These are phyloP conservation scores for Leptopilina clavipes DNA, from an alignment of 1,140 invertebrate genomes.

Conservation along the genomic window DNA sequence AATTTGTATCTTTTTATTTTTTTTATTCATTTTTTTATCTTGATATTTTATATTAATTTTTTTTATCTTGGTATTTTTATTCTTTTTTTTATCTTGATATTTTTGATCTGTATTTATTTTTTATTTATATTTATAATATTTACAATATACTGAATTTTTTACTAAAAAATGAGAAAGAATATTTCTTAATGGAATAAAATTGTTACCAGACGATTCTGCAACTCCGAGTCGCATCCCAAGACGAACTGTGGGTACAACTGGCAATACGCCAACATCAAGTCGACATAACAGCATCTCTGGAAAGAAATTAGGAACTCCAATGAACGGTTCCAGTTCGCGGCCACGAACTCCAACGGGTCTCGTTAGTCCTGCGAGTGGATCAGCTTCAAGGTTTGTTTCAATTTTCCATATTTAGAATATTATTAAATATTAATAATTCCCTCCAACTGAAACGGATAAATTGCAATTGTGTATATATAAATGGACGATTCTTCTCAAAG, in stretches of 20 bases:
- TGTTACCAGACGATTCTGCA: constrained; percentile 64
- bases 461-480: no score
- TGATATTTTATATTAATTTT: no score
- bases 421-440: not conserved
- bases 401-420: not conserved
- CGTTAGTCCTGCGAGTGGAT: constrained; percentile 78
- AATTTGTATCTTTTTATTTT: no score
- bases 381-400: constrained; percentile 42
- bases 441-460: not conserved
- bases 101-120: no score
- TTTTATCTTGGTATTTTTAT: no score
- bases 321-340: constrained; percentile 77
- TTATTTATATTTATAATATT: no score
- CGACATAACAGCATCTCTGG: constrained; percentile 72
- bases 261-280: constrained; percentile 70
- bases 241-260: constrained; percentile 76
- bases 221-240: constrained; percentile 85
- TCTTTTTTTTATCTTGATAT: no score
- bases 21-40: no score
- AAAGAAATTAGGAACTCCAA: constrained; percentile 62
- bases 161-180: not conserved
- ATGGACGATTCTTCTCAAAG: no score
- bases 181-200: not conserved
- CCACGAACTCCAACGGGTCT: constrained; percentile 85
- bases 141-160: not conserved